A percentile compares a stretch with the other conserved stretches of the same genome.
Conservation (phyloP, 2,888 invertebrate genomes). For the Sarcophaga caerulescens region DNA sequence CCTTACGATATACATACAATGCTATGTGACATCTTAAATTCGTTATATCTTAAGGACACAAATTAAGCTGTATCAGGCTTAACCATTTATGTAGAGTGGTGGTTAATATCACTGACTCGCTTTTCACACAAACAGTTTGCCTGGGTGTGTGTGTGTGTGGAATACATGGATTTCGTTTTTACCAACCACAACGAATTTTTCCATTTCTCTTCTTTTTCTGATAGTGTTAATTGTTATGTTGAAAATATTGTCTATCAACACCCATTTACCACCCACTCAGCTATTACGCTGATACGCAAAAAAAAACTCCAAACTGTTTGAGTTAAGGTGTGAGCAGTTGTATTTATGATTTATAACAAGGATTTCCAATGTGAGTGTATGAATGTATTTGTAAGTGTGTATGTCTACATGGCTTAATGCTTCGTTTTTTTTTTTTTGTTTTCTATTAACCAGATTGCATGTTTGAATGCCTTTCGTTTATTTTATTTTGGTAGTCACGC, state of each 20-base stretch:
- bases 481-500: constrained; percentile 59
- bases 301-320: constrained; percentile 17
- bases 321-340: neutral
- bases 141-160: too few species aligned
- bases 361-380: neutral
- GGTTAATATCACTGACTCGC: neutral
- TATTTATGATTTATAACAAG: neutral
- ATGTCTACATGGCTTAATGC: constrained; percentile 19
- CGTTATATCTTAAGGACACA: constrained; percentile 24
- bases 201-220: constrained; percentile 34
- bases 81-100: constrained; percentile 10
- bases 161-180: too few species aligned
- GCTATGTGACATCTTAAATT: neutral
- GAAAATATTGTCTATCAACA: constrained; percentile 38
- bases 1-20: neutral
- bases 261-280: neutral
- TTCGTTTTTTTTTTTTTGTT: neutral
- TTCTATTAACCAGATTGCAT: constrained; percentile 32
- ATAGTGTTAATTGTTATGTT: constrained; percentile 53
- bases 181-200: neutral
- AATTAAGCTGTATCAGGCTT: neutral
- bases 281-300: neutral
- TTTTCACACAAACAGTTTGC: neutral
- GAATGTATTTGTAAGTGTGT: neutral
- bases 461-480: constrained; percentile 44